These are phyloP conservation scores for Drosophila nigricruria DNA, from an alignment of 2,888 invertebrate species.

Conservation along the genomic window DNA sequence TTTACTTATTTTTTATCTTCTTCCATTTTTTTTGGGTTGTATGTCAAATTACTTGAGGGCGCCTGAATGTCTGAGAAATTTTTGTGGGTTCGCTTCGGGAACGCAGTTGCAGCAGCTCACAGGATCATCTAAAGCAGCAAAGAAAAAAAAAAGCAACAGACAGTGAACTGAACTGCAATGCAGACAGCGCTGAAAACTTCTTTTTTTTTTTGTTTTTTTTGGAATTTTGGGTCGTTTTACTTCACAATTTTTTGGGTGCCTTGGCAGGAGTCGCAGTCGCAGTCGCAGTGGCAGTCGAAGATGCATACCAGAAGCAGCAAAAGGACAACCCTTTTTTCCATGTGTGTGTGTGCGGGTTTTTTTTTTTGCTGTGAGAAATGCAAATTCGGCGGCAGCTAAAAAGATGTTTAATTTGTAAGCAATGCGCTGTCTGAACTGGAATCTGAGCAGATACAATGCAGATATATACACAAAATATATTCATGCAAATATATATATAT, in stretches of 20 bases:
- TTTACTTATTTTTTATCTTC: conserved; percentile 17
- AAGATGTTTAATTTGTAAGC: conserved; percentile 69
- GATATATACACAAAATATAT: neutral
- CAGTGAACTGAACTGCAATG: conserved; percentile 34
- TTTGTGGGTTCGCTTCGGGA: conserved; percentile 65
- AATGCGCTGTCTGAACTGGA: conserved; percentile 48
- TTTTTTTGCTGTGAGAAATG: conserved; percentile 68
- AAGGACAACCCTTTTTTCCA: conserved; percentile 55
- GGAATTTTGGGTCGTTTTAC: conserved; percentile 16
- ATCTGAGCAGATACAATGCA: conserved; percentile 24
- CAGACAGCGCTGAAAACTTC: conserved; percentile 56
- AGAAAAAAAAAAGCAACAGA: neutral
- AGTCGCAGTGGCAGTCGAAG: conserved; percentile 10
- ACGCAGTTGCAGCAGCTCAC: conserved; percentile 57
- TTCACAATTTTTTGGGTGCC: conserved; percentile 59
- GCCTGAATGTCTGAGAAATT: conserved; percentile 76
- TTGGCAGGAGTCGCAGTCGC: conserved; percentile 43
- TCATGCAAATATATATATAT: neutral
- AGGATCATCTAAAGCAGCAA: conserved; percentile 30
- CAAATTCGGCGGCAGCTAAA: conserved; percentile 67
- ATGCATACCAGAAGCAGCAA: conserved; percentile 14
- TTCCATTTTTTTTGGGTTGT: conserved; percentile 26
- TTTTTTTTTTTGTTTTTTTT: conserved; percentile 28
- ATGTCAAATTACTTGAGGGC: conserved; percentile 80
- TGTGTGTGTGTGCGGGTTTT: conserved; percentile 7